Conservation (phyloP, 1,140 invertebrate species). For the Formica exsecta region DNA sequence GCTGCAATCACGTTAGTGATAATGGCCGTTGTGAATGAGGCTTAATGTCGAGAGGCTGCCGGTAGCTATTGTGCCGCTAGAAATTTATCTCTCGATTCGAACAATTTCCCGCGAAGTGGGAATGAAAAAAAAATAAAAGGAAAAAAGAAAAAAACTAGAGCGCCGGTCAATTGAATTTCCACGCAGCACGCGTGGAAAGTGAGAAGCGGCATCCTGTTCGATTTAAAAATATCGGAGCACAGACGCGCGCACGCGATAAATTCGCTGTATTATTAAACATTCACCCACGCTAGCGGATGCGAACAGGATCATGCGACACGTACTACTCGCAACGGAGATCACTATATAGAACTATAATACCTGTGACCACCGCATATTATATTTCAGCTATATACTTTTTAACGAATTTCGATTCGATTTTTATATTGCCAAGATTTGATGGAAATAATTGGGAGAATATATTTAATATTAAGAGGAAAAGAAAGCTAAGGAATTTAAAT, state of each 20-base stretch:
- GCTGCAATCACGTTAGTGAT: constrained; percentile 70
- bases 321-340: constrained; percentile 31
- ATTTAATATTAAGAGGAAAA: too few species aligned
- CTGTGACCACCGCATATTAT: constrained; percentile 4
- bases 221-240: constrained; percentile 45
- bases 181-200: constrained; percentile 54
- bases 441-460: background rate
- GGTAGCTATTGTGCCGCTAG: constrained; percentile 55
- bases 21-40: constrained; percentile 65
- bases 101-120: constrained; percentile 50
- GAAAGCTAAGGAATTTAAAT: background rate
- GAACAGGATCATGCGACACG: constrained; percentile 51
- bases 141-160: constrained; percentile 43
- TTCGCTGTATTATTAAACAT: constrained; percentile 64
- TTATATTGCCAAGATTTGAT: background rate
- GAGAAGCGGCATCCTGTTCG: constrained; percentile 55
- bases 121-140: constrained; percentile 48
- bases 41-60: constrained; percentile 66
- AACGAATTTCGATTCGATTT: constrained; percentile 27
- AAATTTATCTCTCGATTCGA: constrained; percentile 69
- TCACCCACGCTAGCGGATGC: constrained; percentile 35
- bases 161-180: constrained; percentile 60
- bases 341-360: background rate
- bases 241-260: constrained; percentile 40
- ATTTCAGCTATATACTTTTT: constrained; percentile 13